Base-by-base conservation (phyloP, 1,140 invertebrate genomes). In the Diorhabda elongata region DNA sequence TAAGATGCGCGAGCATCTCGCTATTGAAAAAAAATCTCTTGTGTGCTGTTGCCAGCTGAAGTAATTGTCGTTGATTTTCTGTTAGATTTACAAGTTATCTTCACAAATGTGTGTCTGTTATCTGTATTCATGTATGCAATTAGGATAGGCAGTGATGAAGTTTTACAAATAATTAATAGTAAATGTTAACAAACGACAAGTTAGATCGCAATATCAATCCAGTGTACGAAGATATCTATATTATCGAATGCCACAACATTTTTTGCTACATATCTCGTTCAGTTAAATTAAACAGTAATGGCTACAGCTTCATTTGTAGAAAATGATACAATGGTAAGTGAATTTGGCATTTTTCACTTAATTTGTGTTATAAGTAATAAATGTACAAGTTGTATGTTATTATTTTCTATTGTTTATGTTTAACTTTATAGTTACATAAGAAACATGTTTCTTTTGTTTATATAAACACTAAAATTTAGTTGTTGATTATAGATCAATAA, bases 261-360 rank as follows among this genome's bases (percentile, higher is more conserved):
- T 52, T 52, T 52, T n/a, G n/a, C 47, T 26, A 52, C 47, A 52
- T 6, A 52, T 52, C 47, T 52, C n/a, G 47, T n/a, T 52, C 47
- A 52, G 47, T 3, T 52, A 8, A 42, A 43, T 42, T 61, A 42
- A 61, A 26, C 47, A 42, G 42, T 45, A 58, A 67, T 67, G 65
- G 65, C 65, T 59, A 56, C 65, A 44, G 65, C 65, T 52, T 52
- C 47, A 44, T 67, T 67, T 67, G 42, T 43, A n/a, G 58, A 67
- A 60, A 60, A 67, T 41, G 63, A 64, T 42, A 64, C 44, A 45
- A 7, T 64, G 63, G 63, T 64, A 56, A 64, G 58, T 2, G 6
- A 2, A 2, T 52, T 52, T 52, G 26, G 26, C 1, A 26, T 26
- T 26, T 26, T 26, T 26, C 26, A 26, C 26, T 26, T 26, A 26